Base-by-base conservation (phyloP, 2,113 vertebrate species). In the Cheilinus undulatus region DNA sequence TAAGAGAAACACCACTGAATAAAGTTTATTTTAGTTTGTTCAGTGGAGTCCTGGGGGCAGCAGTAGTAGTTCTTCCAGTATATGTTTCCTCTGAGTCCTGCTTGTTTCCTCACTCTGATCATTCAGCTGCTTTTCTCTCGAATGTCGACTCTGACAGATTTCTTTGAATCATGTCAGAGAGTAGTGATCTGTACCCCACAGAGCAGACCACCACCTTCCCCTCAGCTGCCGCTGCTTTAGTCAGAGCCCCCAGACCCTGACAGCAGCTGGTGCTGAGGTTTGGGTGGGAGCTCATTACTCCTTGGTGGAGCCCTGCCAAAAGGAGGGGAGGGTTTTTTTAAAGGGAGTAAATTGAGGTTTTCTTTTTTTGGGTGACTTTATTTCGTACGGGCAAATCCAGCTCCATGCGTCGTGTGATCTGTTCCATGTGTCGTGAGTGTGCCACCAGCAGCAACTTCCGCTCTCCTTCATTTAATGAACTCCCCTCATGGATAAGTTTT, bases 231-330 rank as follows among this genome's bases (percentile, higher is more conserved):
- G 8, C 59, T 68, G 80, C 48, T 82, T 89, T 78, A 92, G 82
- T 63, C 76, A 61, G 73, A 69, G 65, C 83, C 88, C 89, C 89
- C 84, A 88, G 85, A 88, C 87, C 87, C 88, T 81, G 86, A 89
- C 86, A 84, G 86, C 90, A 91, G 89, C 89, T 90, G 89, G 72
- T 78, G 66, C 76, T 84, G 89, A 92, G 86, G 89, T 90, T 89
- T 88, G 90, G 89, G 85, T 84, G 81, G 86, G 86, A 86, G 90
- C 88, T 92, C 88, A 92, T 91, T 91, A 91, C 85, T 84, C 74
- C 59, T 80, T 86, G 80, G 86, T 70, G 84, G 89, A 88, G 79
- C 48, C 59, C 67, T 52, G 79, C 87, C 89, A 91, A 83, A 84
- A 85, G 53, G 70, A 69, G 84, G 85, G 87, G 74, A 71, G 71